Conservation (phyloP, 2,113 vertebrate species). For the Trachemys scripta region DNA sequence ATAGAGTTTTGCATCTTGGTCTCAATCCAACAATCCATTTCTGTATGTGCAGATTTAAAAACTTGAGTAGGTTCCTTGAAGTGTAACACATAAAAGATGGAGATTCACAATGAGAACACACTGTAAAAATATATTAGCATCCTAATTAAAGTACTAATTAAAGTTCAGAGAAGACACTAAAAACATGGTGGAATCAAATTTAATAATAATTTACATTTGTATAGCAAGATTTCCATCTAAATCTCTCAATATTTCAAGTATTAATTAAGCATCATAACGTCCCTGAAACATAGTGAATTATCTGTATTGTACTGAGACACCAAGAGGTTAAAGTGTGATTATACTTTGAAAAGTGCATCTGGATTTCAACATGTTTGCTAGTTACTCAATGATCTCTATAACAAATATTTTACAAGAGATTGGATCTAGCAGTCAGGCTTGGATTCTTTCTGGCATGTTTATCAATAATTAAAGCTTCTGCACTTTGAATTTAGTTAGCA, state of each 20-base stretch:
- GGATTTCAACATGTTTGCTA: too few relatives aligned
- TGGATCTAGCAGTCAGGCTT: too few relatives aligned
- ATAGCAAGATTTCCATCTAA: background rate
- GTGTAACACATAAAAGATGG: background rate
- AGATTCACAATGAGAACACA: background rate
- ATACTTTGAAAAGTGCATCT: background rate
- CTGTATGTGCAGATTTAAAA: background rate
- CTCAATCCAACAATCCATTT: background rate
- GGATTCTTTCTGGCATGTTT: too few relatives aligned
- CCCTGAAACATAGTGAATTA: background rate
- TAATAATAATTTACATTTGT: background rate
- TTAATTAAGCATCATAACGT: background rate
- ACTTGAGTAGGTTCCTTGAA: background rate
- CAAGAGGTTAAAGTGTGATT: background rate
- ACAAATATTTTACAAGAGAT: too few relatives aligned
- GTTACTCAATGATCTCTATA: too few relatives aligned
- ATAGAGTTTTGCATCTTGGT: background rate
- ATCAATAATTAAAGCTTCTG: too few relatives aligned
- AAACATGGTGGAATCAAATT: background rate
- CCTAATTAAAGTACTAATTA: background rate
- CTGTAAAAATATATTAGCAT: background rate
- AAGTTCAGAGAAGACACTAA: background rate
- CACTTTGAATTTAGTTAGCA: too few relatives aligned
- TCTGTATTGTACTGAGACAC: background rate
- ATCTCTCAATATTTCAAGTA: background rate